Evolutionary conservation across 2,113 vertebrate genomes (phyloP).

Genomic region (Albula glossodonta): DNA sequence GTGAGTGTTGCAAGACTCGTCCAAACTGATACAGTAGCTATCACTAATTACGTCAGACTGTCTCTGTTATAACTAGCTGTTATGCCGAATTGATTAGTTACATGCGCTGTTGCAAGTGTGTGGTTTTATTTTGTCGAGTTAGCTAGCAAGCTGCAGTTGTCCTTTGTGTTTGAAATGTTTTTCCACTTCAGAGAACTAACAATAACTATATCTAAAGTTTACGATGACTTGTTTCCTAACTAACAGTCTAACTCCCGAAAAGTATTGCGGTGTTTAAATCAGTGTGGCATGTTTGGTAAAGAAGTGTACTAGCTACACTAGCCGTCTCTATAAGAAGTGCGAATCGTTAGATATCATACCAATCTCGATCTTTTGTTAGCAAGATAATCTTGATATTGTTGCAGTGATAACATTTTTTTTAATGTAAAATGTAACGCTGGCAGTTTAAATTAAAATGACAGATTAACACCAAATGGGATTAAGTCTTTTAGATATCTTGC

Average conservation of each 20-base stretch:
- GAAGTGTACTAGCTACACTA: background rate
- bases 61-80: background rate
- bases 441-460: background rate
- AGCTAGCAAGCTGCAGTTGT: background rate
- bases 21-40: background rate
- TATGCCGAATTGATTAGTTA: background rate
- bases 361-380: background rate
- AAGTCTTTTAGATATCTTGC: background rate
- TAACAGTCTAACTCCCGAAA: background rate
- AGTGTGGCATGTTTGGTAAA: background rate
- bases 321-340: background rate
- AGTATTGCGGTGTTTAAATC: conserved; percentile 4
- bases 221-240: background rate
- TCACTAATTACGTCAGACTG: background rate
- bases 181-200: background rate
- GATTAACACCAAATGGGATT: background rate
- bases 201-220: background rate
- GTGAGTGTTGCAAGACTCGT: background rate
- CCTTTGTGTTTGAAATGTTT: background rate
- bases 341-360: background rate
- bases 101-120: background rate
- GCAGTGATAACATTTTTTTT: too few relatives aligned
- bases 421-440: too few relatives aligned
- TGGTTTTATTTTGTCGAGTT: background rate
- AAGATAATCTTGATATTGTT: background rate